A percentile compares a stretch with the other conserved stretches of the same genome.
Evolutionary conservation across 35 echinoderm and acorn worm species (phyloP).

Genomic region (Stichopus chloronotus): DNA sequence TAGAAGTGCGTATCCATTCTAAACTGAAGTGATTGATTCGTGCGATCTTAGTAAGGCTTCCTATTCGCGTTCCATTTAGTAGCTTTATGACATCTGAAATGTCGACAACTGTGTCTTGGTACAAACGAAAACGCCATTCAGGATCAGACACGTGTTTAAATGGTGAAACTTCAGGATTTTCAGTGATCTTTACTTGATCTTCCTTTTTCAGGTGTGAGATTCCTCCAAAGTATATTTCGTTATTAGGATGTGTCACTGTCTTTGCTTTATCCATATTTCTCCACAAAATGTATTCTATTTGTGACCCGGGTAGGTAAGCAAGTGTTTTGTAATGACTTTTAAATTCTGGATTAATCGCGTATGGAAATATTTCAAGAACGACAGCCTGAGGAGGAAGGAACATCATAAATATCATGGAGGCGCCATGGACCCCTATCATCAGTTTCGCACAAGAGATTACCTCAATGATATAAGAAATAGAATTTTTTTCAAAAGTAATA

Average conservation of each 20-base stretch:
- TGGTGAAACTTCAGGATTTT: background rate
- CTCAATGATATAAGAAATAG: background rate
- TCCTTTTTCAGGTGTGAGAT: background rate
- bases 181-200: background rate
- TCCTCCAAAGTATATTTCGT: background rate
- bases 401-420: background rate
- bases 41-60: background rate
- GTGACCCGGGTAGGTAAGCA: background rate
- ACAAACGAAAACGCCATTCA: slow-evolving; percentile 14
- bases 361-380: background rate
- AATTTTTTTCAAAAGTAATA: slow-evolving; percentile 3
- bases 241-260: background rate
- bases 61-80: background rate
- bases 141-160: background rate
- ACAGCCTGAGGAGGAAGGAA: slow-evolving; percentile 23
- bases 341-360: background rate
- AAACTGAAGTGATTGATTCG: background rate
- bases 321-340: background rate
- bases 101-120: slow-evolving; percentile 32
- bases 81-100: background rate
- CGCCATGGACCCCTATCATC: slow-evolving; percentile 35
- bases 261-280: background rate
- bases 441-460: slow-evolving; percentile 6
- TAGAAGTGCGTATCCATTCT: background rate
- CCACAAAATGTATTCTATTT: background rate